Conservation (phyloP, 2,888 invertebrate species). For the Loripinus fragilis region DNA sequence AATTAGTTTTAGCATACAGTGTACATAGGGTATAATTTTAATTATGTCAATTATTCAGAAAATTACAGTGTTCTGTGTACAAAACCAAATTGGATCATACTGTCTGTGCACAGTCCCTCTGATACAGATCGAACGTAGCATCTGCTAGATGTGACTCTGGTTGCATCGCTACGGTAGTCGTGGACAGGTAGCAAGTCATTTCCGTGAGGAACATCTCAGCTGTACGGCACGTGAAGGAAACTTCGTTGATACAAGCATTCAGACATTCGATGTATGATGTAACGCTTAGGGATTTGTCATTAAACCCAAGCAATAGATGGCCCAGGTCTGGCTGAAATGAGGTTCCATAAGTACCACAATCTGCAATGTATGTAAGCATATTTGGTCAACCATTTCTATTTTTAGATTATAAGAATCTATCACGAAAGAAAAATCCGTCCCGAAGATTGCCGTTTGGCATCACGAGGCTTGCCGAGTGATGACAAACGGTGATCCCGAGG, state of each 20-base stretch:
- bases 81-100: no score
- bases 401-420: no score
- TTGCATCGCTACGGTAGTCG: not conserved
- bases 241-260: not conserved
- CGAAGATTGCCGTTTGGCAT: no score
- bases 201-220: not conserved
- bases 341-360: not conserved
- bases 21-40: no score
- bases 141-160: not conserved
- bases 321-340: not conserved
- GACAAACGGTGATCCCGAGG: no score
- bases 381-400: no score
- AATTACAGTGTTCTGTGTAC: no score
- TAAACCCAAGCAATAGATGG: not conserved
- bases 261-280: not conserved
- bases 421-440: no score
- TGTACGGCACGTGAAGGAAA: not conserved
- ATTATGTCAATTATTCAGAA: no score
- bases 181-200: not conserved
- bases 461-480: no score
- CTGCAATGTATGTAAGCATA: not conserved
- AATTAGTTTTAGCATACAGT: no score
- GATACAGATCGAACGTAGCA: not conserved
- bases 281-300: not conserved
- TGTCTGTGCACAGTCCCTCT: conserved; percentile 10